Evolutionary conservation across 1,140 invertebrate genomes (phyloP).

Genomic region (Acromyrmex charruanus): DNA sequence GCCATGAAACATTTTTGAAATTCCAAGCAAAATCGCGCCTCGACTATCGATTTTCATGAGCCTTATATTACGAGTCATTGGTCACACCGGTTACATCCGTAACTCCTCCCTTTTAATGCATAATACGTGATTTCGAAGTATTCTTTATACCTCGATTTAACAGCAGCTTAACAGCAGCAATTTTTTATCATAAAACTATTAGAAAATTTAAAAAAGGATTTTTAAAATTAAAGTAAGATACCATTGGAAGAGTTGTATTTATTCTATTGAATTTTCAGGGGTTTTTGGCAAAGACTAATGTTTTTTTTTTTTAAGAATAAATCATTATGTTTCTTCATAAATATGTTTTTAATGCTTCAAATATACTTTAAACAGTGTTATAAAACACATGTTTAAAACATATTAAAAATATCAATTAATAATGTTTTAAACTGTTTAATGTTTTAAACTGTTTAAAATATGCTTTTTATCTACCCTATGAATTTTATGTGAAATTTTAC

Average conservation of each 20-base stretch:
- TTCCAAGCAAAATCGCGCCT: conserved; percentile 40
- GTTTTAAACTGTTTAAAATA: too few relatives aligned
- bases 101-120: not conserved
- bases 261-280: not conserved
- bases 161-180: not conserved
- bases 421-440: too few relatives aligned
- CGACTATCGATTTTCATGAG: conserved; percentile 45
- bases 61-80: conserved; percentile 33
- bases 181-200: not conserved
- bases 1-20: conserved; percentile 49
- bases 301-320: too few relatives aligned
- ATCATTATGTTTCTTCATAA: too few relatives aligned
- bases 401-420: too few relatives aligned
- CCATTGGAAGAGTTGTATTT: not conserved
- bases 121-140: conserved; percentile 21
- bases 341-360: too few relatives aligned
- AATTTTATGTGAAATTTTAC: not conserved
- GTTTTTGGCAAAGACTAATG: too few relatives aligned
- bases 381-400: too few relatives aligned
- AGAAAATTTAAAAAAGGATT: not conserved
- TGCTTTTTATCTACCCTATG: not conserved
- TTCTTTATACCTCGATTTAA: not conserved
- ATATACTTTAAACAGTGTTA: too few relatives aligned
- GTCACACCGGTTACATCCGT: conserved; percentile 42
- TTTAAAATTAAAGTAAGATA: not conserved